Percentiles rank a stretch among this genome's conserved stretches.
Evolutionary conservation across 2,888 invertebrate genomes (phyloP).

Genomic region (Uloborus plumipes): DNA sequence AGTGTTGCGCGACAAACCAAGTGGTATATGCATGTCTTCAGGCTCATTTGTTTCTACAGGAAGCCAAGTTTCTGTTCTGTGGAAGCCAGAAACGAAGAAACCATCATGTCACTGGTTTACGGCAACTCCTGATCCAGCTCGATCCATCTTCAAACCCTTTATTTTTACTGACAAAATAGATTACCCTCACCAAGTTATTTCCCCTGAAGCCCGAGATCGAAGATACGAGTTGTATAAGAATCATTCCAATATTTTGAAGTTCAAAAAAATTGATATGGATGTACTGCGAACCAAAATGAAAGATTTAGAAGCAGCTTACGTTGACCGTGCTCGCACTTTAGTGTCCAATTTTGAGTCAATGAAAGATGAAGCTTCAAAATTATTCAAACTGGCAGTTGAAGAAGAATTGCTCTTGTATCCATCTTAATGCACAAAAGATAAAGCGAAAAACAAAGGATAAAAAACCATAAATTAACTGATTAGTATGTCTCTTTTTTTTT

Average conservation of each 20-base stretch:
- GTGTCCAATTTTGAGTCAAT: conserved; percentile 68
- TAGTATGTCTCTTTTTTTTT: too few relatives aligned
- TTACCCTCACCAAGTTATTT: conserved; percentile 79
- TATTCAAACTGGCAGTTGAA: conserved; percentile 72
- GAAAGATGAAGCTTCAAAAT: conserved; percentile 69
- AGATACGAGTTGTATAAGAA: conserved; percentile 78
- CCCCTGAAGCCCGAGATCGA: conserved; percentile 73
- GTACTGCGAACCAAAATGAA: conserved; percentile 72
- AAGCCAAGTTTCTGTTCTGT: conserved; percentile 76
- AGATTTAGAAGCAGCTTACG: conserved; percentile 71
- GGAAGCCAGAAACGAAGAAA: conserved; percentile 70
- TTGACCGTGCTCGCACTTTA: conserved; percentile 71
- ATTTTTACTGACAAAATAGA: conserved; percentile 76
- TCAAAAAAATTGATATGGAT: conserved; percentile 66
- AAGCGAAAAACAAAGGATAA: too few relatives aligned
- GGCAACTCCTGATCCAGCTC: conserved; percentile 82
- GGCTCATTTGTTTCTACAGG: conserved; percentile 59
- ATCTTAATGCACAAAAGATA: too few relatives aligned
- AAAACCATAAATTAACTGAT: too few relatives aligned
- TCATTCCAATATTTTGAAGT: conserved; percentile 75
- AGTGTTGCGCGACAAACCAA: conserved; percentile 68
- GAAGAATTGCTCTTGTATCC: conserved; percentile 69
- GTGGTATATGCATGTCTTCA: conserved; percentile 63
- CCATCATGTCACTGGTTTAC: conserved; percentile 86
- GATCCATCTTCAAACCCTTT: conserved; percentile 86